Evolutionary conservation across 2,113 vertebrate genomes (phyloP).

Genomic region (Leptobrachium ailaonicum): DNA sequence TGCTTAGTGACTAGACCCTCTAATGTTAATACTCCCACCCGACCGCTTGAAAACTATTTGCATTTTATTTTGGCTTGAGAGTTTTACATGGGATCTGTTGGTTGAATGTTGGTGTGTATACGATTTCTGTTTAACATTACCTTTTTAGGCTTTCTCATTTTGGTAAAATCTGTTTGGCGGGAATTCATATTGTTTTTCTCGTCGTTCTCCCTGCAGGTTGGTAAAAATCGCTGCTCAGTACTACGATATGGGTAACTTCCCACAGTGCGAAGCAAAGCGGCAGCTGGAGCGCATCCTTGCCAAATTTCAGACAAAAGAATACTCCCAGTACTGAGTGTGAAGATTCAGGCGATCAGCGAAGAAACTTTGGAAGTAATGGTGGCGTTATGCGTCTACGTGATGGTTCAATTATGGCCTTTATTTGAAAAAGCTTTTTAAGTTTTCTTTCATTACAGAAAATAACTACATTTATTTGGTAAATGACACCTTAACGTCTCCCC

Average conservation of each 20-base stretch:
- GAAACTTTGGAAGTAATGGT: not conserved
- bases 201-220: slow-evolving; percentile 77
- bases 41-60: too few species aligned
- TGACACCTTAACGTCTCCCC: slow-evolving; percentile 80
- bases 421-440: slow-evolving; percentile 84
- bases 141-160: too few species aligned
- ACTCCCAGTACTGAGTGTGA: slow-evolving; percentile 87
- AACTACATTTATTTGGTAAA: slow-evolving; percentile 83
- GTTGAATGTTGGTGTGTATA: too few species aligned
- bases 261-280: slow-evolving; percentile 95
- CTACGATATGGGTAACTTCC: slow-evolving; percentile 98
- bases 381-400: slow-evolving; percentile 75
- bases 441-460: slow-evolving; percentile 83
- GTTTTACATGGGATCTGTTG: too few species aligned
- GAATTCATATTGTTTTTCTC: too few species aligned
- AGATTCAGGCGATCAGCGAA: slow-evolving; percentile 18
- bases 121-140: too few species aligned
- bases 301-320: slow-evolving; percentile 95
- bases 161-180: too few species aligned
- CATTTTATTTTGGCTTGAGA: too few species aligned
- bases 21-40: too few species aligned
- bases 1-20: too few species aligned
- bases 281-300: slow-evolving; percentile 95
- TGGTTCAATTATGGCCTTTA: slow-evolving; percentile 81
- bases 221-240: slow-evolving; percentile 95